These are phyloP conservation scores for Cynopterus sphinx DNA, from an alignment of 2,797 vertebrate genomes.

Conservation along the genomic window DNA sequence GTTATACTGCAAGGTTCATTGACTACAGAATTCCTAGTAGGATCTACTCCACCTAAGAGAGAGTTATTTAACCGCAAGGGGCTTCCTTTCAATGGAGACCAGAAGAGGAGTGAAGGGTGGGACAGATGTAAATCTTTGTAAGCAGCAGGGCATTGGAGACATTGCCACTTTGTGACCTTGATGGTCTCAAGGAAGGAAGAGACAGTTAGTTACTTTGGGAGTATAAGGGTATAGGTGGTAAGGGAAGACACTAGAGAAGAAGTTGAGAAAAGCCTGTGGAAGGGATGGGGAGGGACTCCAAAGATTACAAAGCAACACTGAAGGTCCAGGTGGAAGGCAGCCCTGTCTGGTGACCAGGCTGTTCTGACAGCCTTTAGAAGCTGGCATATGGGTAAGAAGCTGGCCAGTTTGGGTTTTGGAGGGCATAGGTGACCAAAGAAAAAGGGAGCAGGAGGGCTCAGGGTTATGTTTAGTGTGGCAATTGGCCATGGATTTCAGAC, in stretches of 20 bases:
- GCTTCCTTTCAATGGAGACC: background rate
- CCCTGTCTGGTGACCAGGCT: background rate
- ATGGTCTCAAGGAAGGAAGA: background rate
- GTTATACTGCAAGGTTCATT: background rate
- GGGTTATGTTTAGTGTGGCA: background rate
- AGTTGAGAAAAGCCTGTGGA: background rate
- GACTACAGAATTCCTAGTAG: background rate
- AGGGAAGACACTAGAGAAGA: background rate
- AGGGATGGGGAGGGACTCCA: background rate
- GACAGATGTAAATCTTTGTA: background rate
- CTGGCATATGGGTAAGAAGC: background rate
- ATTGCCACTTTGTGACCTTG: no score
- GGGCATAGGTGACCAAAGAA: background rate
- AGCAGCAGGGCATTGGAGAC: background rate
- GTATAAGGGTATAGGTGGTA: background rate
- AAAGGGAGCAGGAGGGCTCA: background rate
- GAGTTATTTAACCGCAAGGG: background rate
- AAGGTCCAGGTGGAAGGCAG: accelerated
- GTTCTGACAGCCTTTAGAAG: background rate
- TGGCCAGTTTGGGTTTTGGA: background rate
- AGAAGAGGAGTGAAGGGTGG: background rate
- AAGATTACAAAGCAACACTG: background rate
- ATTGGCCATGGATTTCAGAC: background rate
- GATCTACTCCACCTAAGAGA: background rate
- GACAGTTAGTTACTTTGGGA: background rate